A percentile compares a stretch with the other conserved stretches of the same genome.
Conservation (phyloP, 2,888 invertebrate species). For the Dryocosmus kuriphilus region DNA sequence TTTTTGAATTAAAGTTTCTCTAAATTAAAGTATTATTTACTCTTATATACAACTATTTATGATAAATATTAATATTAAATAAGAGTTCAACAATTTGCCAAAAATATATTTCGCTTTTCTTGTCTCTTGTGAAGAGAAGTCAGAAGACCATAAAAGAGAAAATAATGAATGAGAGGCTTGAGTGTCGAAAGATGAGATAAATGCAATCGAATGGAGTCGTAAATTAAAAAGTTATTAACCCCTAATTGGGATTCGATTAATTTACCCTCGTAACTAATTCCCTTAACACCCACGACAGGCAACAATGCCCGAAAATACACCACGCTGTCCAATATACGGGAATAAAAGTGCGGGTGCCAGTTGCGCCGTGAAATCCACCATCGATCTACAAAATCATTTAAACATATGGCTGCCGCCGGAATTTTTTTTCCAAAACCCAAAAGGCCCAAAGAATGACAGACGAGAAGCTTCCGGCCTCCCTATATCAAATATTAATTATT, state of each 20-base stretch:
- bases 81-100: too few relatives aligned
- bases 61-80: too few relatives aligned
- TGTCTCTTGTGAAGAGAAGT: too few relatives aligned
- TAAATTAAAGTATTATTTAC: too few relatives aligned
- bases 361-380: slow-evolving; percentile 72
- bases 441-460: neutral
- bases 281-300: slow-evolving; percentile 31
- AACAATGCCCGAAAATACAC: slow-evolving; percentile 26
- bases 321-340: slow-evolving; percentile 47
- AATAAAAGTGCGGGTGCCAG: slow-evolving; percentile 67
- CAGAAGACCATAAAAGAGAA: neutral
- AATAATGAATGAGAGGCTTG: neutral
- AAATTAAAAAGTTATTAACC: slow-evolving; percentile 65
- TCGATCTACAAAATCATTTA: slow-evolving; percentile 69
- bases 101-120: too few relatives aligned
- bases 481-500: slow-evolving; percentile 6
- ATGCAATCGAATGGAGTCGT: slow-evolving; percentile 43
- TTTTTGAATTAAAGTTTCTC: too few relatives aligned
- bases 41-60: too few relatives aligned
- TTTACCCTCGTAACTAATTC: slow-evolving; percentile 56
- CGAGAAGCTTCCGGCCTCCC: neutral
- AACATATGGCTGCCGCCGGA: slow-evolving; percentile 63
- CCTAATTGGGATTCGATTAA: slow-evolving; percentile 65
- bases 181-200: slow-evolving; percentile 15
- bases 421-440: slow-evolving; percentile 42